Evolutionary conservation across 2,113 vertebrate genomes (phyloP).

Genomic region (Paradoxurus hermaphroditus): DNA sequence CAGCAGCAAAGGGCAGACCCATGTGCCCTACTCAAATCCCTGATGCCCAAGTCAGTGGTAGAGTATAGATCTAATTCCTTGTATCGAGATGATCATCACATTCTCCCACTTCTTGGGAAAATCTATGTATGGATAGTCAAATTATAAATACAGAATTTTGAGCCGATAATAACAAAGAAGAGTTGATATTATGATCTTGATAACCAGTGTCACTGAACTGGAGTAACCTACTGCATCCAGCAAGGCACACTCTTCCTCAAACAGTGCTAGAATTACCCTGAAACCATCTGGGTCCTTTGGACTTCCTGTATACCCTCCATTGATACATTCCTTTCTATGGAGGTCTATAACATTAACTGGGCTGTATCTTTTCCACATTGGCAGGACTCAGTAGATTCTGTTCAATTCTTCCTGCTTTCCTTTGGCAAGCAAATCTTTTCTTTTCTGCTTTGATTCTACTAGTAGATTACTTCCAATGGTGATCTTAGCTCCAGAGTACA

Average conservation of each 20-base stretch:
- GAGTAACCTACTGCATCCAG: background rate
- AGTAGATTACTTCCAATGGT: background rate
- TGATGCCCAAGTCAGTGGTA: background rate
- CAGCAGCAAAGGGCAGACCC: background rate
- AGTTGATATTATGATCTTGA: background rate
- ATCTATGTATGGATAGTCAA: background rate
- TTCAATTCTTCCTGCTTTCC: background rate
- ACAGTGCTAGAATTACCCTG: too few species aligned
- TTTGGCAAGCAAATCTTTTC: background rate
- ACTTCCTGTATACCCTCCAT: accelerated
- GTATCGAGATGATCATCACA: background rate
- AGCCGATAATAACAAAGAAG: background rate
- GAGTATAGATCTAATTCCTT: background rate
- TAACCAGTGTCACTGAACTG: background rate
- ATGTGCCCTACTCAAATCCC: background rate
- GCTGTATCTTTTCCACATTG: background rate
- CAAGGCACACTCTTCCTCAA: background rate
- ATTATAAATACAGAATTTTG: background rate
- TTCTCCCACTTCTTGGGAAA: background rate
- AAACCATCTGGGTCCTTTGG: background rate
- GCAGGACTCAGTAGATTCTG: background rate
- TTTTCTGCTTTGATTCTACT: background rate
- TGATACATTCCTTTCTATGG: background rate
- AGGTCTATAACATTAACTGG: background rate
- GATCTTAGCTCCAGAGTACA: background rate